These are phyloP conservation scores for Panthera leo DNA, from an alignment of 2,113 vertebrate genomes.

Conservation along the genomic window DNA sequence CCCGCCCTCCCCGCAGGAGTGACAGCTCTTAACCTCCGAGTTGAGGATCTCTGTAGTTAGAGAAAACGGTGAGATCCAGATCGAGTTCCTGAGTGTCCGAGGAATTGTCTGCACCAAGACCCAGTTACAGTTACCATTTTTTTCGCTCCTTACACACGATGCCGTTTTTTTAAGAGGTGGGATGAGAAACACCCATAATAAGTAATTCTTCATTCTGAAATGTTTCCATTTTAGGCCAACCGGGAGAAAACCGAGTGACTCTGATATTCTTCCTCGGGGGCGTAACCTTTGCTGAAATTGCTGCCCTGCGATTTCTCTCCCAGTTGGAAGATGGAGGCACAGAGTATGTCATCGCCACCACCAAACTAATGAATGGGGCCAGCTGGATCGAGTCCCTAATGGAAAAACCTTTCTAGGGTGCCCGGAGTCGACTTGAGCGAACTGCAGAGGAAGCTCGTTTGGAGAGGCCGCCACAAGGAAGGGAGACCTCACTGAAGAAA, in stretches of 20 bases:
- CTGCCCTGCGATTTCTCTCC: slow-evolving; percentile 95
- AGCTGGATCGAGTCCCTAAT: slow-evolving; percentile 96
- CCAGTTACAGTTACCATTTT: not conserved
- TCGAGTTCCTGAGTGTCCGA: not conserved
- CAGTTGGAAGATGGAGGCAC: slow-evolving; percentile 98
- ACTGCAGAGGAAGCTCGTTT: not conserved
- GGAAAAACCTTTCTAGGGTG: slow-evolving; percentile 87
- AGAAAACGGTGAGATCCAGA: not conserved
- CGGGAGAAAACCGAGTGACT: slow-evolving; percentile 96
- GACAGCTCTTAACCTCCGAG: not conserved
- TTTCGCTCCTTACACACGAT: too few species aligned
- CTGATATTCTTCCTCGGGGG: slow-evolving; percentile 98
- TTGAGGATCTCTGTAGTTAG: not conserved
- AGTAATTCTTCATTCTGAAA: slow-evolving; percentile 20
- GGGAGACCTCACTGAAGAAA: not conserved
- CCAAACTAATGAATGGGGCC: slow-evolving; percentile 96
- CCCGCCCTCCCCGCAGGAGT: not conserved
- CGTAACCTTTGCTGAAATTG: slow-evolving; percentile 95
- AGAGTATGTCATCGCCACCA: slow-evolving; percentile 97
- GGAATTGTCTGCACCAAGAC: not conserved
- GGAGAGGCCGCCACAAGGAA: not conserved
- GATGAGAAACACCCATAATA: not conserved
- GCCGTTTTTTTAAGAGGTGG: not conserved
- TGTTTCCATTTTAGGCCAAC: slow-evolving; percentile 89
- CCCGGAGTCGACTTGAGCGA: not conserved